Evolutionary conservation across 2,888 invertebrate genomes (phyloP).

Genomic region (Leptothorax acervorum): DNA sequence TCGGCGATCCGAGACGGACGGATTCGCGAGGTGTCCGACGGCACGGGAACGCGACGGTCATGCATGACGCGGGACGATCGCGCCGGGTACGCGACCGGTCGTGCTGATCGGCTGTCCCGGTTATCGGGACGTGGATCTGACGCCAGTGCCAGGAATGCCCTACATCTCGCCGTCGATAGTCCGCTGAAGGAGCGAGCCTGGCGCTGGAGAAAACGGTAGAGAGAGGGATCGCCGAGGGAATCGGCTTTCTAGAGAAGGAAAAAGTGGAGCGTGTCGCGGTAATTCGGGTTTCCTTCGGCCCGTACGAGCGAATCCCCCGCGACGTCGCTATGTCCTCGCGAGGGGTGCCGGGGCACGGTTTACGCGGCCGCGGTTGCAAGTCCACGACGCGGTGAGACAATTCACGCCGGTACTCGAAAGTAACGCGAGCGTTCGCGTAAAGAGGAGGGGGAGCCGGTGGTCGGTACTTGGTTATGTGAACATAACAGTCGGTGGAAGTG

Average conservation of each 20-base stretch:
- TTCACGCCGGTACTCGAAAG: constrained; percentile 27
- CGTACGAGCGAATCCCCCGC: neutral
- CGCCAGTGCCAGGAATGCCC: constrained; percentile 71
- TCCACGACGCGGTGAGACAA: constrained; percentile 5
- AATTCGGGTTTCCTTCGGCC: neutral
- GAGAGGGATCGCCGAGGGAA: no score
- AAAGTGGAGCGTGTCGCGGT: neutral
- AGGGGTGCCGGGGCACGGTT: neutral
- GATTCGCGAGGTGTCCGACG: constrained; percentile 50
- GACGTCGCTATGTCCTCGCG: constrained; percentile 7
- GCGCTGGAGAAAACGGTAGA: neutral
- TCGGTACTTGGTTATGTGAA: neutral
- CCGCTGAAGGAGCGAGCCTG: neutral
- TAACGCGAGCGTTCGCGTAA: neutral
- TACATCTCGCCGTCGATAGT: constrained; percentile 67
- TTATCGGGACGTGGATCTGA: constrained; percentile 64
- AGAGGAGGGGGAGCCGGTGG: neutral
- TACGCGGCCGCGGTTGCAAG: constrained; percentile 16
- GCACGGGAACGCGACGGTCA: constrained; percentile 53
- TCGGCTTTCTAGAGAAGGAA: neutral
- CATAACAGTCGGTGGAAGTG: constrained; percentile 44
- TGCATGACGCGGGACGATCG: constrained; percentile 55
- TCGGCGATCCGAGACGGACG: no score
- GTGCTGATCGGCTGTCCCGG: constrained; percentile 65
- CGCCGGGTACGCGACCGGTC: constrained; percentile 66